phyloP scores from a whole-genome alignment of 2,888 invertebrate species.

The Drosophila hamatofila region DNA sequence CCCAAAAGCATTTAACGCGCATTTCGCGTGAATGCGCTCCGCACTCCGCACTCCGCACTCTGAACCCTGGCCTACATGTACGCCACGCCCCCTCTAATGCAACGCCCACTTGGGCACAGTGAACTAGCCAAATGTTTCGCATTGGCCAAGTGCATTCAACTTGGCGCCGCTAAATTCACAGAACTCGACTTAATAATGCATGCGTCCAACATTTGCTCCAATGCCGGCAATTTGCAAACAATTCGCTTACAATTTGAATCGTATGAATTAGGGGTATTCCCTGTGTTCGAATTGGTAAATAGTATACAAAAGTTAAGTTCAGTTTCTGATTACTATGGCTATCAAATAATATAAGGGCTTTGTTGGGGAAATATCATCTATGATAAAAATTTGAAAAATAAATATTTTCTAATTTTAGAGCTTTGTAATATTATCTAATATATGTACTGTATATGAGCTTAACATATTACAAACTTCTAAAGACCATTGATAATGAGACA shows the following conservation, averaged over 20 bases:
- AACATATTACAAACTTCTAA: neutral
- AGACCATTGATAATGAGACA: neutral
- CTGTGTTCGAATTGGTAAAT: neutral
- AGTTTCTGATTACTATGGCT: too few species aligned
- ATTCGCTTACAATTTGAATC: neutral
- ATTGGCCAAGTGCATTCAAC: slow-evolving; percentile 58
- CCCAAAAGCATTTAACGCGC: slow-evolving; percentile 63
- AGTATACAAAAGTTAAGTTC: too few species aligned
- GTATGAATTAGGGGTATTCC: neutral
- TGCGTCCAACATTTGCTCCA: neutral
- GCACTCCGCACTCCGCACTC: too few species aligned
- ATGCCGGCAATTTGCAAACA: slow-evolving; percentile 15
- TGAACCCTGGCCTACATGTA: slow-evolving; percentile 2
- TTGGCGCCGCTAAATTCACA: slow-evolving; percentile 9
- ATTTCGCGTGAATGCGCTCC: slow-evolving; percentile 68
- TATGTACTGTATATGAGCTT: neutral
- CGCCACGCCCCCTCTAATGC: neutral
- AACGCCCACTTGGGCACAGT: neutral
- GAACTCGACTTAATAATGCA: slow-evolving; percentile 25
- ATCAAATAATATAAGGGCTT: too few species aligned
- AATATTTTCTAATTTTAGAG: too few species aligned
- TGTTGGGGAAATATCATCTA: neutral
- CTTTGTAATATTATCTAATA: too few species aligned
- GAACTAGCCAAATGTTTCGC: neutral
- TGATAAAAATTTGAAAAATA: neutral